Conservation (phyloP, 2,113 vertebrate genomes). For the Chrysochloris asiatica region DNA sequence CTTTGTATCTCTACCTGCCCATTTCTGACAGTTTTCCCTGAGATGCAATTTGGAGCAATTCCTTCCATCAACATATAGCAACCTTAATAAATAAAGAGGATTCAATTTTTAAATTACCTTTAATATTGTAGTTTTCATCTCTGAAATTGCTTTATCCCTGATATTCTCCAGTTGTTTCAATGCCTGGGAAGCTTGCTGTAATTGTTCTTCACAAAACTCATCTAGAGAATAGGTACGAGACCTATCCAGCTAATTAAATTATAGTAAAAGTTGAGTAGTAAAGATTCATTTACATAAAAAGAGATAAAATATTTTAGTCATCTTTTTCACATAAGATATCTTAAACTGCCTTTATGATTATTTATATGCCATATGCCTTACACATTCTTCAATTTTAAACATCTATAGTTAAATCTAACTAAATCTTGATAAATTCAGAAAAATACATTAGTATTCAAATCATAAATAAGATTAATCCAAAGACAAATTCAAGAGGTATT, state of each 20-base stretch:
- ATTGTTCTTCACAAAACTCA: constrained; percentile 82
- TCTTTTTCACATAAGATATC: not conserved
- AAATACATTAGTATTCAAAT: constrained; percentile 12
- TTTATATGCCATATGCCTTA: not conserved
- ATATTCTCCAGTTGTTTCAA: constrained; percentile 68
- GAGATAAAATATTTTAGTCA: not conserved
- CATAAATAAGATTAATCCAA: not conserved
- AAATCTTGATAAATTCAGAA: not conserved
- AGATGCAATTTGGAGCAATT: not conserved
- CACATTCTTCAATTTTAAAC: not conserved
- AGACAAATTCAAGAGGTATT: not conserved
- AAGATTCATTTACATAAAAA: not conserved
- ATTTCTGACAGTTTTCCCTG: not conserved
- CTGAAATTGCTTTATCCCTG: constrained; percentile 66
- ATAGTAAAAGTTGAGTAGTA: not conserved
- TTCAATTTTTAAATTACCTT: constrained; percentile 71
- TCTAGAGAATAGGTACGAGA: constrained; percentile 77
- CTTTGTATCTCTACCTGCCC: not conserved
- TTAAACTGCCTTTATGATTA: not conserved
- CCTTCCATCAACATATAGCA: not conserved
- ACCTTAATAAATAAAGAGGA: not conserved
- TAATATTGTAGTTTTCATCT: constrained; percentile 69
- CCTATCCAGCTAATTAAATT: constrained; percentile 76
- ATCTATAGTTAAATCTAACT: not conserved
- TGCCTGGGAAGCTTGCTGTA: constrained; percentile 67